Conservation (phyloP, 2,113 vertebrate species). For the Serilophus lunatus region DNA sequence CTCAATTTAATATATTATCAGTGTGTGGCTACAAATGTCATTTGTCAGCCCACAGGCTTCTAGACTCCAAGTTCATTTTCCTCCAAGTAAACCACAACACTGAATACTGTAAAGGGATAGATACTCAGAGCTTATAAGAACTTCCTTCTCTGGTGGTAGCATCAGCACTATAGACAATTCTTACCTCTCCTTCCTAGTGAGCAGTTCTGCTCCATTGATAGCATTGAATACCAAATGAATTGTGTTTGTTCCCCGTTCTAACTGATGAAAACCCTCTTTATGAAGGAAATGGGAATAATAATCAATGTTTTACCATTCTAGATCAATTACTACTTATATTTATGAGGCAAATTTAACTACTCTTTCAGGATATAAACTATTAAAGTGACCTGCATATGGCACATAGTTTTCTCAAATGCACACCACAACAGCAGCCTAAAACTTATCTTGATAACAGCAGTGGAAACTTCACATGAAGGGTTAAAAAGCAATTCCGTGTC, state of each 20-base stretch:
- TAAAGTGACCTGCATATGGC: neutral
- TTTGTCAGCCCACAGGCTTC: slow-evolving; percentile 9
- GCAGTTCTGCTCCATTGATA: neutral
- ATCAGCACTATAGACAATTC: neutral
- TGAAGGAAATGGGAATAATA: neutral
- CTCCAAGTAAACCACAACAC: slow-evolving; percentile 2
- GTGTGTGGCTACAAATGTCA: neutral
- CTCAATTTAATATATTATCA: neutral
- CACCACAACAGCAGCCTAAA: neutral
- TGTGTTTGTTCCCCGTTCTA: neutral
- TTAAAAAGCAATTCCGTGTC: neutral
- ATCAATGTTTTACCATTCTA: neutral
- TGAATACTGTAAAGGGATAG: neutral
- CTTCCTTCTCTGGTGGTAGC: neutral
- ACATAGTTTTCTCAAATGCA: neutral
- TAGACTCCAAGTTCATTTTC: neutral
- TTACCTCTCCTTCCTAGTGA: neutral
- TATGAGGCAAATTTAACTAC: neutral
- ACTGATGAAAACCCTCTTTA: neutral
- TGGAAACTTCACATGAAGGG: neutral
- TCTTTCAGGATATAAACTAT: neutral
- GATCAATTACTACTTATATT: neutral
- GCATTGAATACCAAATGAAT: neutral
- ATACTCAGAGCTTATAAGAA: neutral
- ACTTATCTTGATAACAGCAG: neutral